Evolutionary conservation across 2,888 invertebrate genomes (phyloP).

Genomic region (Nemotelus pantherinus): DNA sequence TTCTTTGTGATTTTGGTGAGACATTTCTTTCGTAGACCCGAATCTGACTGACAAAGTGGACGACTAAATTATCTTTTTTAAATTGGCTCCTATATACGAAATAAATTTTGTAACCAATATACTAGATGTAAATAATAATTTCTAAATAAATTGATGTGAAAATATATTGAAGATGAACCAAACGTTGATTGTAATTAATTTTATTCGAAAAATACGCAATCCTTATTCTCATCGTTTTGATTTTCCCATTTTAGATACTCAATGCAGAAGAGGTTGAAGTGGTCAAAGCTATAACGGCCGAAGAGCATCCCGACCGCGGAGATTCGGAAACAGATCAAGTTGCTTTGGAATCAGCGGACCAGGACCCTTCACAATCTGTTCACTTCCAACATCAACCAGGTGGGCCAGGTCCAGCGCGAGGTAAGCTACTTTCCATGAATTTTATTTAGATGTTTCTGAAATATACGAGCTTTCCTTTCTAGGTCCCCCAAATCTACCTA

Average conservation of each 20-base stretch:
- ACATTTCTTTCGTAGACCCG: no score
- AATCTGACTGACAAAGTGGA: no score
- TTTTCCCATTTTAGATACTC: slow-evolving; percentile 57
- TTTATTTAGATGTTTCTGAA: neutral
- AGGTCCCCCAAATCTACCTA: slow-evolving; percentile 66
- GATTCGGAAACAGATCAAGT: slow-evolving; percentile 76
- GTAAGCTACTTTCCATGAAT: slow-evolving; percentile 44
- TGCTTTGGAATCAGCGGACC: slow-evolving; percentile 76
- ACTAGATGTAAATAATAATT: no score
- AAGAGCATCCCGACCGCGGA: slow-evolving; percentile 67
- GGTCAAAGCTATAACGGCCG: slow-evolving; percentile 70
- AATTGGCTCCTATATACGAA: no score
- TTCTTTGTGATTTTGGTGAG: no score
- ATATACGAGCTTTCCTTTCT: slow-evolving; percentile 55
- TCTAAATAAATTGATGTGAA: no score
- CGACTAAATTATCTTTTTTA: no score
- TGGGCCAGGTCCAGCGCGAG: slow-evolving; percentile 59
- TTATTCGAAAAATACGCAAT: no score
- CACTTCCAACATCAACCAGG: slow-evolving; percentile 66
- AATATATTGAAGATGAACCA: no score
- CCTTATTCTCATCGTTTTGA: no score
- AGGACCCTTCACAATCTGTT: slow-evolving; percentile 62
- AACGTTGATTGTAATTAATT: no score
- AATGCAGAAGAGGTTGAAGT: slow-evolving; percentile 72
- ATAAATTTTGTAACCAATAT: no score